A percentile compares a stretch with the other conserved stretches of the same genome.
Conservation (phyloP, 2,113 vertebrate genomes). For the Psilopogon haemacephalus region DNA sequence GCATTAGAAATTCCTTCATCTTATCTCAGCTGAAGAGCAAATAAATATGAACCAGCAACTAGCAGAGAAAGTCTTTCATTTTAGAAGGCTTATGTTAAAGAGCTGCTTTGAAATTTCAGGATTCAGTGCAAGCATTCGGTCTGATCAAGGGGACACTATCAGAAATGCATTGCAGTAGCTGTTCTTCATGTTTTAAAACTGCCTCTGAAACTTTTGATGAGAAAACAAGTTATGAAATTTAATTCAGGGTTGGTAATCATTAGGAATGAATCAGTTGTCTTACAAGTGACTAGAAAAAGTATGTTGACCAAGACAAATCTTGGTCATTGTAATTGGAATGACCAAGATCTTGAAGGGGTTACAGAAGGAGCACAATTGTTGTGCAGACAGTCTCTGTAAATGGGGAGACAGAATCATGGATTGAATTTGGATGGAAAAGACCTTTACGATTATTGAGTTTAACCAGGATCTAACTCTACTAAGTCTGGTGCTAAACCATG, state of each 20-base stretch:
- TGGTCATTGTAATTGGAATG: too few relatives aligned
- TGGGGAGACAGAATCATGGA: too few relatives aligned
- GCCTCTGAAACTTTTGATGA: neutral
- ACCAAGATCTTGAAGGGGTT: neutral
- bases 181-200: neutral
- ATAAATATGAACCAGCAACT: neutral
- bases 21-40: neutral
- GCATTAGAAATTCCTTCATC: neutral
- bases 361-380: accelerated
- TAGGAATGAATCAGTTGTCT: neutral
- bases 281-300: neutral
- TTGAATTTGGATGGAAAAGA: too few relatives aligned
- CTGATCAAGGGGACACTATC: neutral
- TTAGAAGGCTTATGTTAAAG: neutral
- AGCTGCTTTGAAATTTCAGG: neutral
- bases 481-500: too few relatives aligned
- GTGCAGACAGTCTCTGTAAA: neutral
- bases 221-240: neutral
- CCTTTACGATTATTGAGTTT: too few relatives aligned
- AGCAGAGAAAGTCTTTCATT: neutral
- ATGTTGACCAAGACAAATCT: too few relatives aligned
- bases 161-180: neutral
- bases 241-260: neutral
- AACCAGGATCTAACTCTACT: too few relatives aligned
- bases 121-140: neutral